A percentile compares a stretch with the other conserved stretches of the same genome.
Conservation (phyloP, 2,797 vertebrate genomes). For the Intellagama lesueurii region DNA sequence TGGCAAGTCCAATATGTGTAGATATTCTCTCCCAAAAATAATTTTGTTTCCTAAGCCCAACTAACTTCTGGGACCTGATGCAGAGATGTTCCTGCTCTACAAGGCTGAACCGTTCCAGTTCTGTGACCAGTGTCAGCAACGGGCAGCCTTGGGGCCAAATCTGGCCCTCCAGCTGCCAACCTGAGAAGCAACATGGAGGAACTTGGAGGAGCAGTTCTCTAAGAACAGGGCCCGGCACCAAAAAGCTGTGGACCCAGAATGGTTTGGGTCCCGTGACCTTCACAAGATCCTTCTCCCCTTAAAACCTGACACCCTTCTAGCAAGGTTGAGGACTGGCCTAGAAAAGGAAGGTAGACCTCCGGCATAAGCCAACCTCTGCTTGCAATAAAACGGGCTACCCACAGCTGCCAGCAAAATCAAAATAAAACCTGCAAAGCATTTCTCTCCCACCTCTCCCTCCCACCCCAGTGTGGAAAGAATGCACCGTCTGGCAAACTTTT, state of each 20-base stretch:
- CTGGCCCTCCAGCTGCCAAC: background rate
- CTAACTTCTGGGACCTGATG: too few species aligned
- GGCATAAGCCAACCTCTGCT: rapidly evolving
- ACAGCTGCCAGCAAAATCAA: background rate
- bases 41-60: too few species aligned
- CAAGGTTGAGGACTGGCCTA: background rate
- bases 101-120: too few species aligned
- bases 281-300: background rate
- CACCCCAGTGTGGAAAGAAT: background rate
- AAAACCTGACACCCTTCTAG: background rate
- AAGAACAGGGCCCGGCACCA: background rate
- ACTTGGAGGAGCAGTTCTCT: background rate
- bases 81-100: too few species aligned
- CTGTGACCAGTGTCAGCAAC: background rate
- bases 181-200: background rate
- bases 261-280: too few species aligned
- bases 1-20: too few species aligned
- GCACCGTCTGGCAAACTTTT: background rate
- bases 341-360: background rate
- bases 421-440: rapidly evolving
- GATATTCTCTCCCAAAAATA: too few species aligned
- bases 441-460: background rate
- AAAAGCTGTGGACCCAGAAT: background rate
- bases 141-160: background rate
- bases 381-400: rapidly evolving